phyloP scores from a whole-genome alignment of 2,113 vertebrate species.

The Phoenicopterus ruber region DNA sequence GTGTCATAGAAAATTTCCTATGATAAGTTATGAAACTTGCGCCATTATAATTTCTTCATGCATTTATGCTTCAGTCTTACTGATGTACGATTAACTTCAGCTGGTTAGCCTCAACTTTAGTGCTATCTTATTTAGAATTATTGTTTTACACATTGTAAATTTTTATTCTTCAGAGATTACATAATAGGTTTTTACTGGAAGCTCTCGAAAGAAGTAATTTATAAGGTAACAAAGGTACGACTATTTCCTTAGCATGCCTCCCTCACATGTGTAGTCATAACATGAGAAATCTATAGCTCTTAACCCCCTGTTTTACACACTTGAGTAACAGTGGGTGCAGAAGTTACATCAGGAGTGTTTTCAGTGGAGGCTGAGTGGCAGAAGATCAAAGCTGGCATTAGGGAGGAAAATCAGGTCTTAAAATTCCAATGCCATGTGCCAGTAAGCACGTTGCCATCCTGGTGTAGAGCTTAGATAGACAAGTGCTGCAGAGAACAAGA shows the following conservation, averaged over 20 bases:
- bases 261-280: background rate
- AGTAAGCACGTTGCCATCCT: background rate
- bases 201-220: background rate
- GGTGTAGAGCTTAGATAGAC: background rate
- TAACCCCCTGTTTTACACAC: background rate
- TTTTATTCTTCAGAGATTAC: background rate
- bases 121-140: background rate
- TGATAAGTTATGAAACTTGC: background rate
- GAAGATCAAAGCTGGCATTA: background rate
- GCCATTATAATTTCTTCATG: background rate
- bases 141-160: background rate
- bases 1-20: background rate
- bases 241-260: background rate
- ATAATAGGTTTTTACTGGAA: background rate
- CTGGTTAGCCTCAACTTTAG: background rate
- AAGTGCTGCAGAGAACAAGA: background rate
- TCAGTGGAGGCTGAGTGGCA: background rate
- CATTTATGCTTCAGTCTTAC: background rate
- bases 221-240: background rate
- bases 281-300: background rate
- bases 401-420: background rate
- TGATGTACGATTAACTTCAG: background rate
- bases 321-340: background rate
- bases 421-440: background rate
- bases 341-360: background rate